These are phyloP conservation scores for Blera fallax DNA, from an alignment of 2,888 invertebrate species.

Conservation along the genomic window DNA sequence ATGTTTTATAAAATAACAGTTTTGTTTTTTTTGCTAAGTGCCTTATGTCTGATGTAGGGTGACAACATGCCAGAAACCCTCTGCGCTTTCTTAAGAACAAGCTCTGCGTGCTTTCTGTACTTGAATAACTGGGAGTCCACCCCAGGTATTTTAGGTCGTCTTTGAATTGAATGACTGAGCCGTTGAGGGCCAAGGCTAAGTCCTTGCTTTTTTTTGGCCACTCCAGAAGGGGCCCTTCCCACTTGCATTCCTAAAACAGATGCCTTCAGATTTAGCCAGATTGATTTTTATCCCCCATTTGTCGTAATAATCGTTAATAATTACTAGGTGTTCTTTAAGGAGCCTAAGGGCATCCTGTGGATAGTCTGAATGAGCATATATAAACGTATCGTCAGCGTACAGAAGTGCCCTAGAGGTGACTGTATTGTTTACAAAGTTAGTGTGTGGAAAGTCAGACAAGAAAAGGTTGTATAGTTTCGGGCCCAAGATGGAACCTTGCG, in stretches of 20 bases:
- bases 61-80: neutral
- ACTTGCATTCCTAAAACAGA: neutral
- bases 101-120: neutral
- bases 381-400: constrained; percentile 15
- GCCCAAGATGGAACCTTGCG: neutral
- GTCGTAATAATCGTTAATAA: neutral
- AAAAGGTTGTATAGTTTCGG: neutral
- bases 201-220: neutral
- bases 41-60: neutral
- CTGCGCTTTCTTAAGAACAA: neutral
- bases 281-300: constrained; percentile 7
- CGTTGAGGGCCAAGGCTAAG: neutral
- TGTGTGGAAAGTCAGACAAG: neutral
- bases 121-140: neutral
- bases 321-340: neutral
- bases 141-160: neutral
- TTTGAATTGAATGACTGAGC: neutral
- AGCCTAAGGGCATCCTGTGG: neutral
- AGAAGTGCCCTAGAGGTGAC: neutral
- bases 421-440: neutral
- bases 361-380: neutral
- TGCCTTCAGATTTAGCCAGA: neutral
- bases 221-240: too few species aligned
- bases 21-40: neutral
- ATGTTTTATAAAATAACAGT: neutral